Percentiles rank a stretch among this genome's conserved stretches.
phyloP scores from a whole-genome alignment of 2,888 invertebrate species.

The Didymodactylos carnosus region DNA sequence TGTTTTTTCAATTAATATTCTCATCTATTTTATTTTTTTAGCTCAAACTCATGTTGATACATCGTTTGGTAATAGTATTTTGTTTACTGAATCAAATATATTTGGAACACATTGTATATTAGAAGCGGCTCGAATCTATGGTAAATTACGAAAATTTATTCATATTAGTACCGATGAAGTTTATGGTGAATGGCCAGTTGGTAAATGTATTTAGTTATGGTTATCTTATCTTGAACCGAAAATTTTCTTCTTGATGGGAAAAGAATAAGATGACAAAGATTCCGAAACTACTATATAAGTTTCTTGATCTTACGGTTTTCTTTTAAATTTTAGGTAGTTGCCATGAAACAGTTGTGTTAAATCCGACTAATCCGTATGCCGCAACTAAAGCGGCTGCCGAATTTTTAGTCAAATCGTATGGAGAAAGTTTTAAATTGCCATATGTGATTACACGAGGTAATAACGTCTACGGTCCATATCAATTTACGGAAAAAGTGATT shows the following conservation, averaged over 20 bases:
- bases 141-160: conserved; percentile 18
- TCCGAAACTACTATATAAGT: not conserved
- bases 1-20: too few relatives aligned
- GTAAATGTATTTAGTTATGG: not conserved
- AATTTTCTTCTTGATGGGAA: too few relatives aligned
- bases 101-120: conserved; percentile 21
- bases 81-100: conserved; percentile 19
- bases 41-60: conserved; percentile 21
- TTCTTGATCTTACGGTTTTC: too few relatives aligned
- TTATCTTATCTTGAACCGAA: too few relatives aligned
- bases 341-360: conserved; percentile 17
- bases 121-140: conserved; percentile 18
- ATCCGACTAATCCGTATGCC: conserved; percentile 24
- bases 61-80: conserved; percentile 20
- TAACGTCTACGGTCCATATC: conserved; percentile 23
- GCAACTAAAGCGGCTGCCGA: conserved; percentile 23
- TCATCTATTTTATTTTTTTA: too few relatives aligned
- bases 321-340: not conserved
- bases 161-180: conserved; percentile 28
- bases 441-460: conserved; percentile 20
- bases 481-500: conserved; percentile 21
- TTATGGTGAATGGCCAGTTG: conserved; percentile 21
- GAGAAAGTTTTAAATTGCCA: conserved; percentile 21
- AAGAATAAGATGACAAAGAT: not conserved
- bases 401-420: conserved; percentile 20